Base-by-base conservation (phyloP, 2,113 vertebrate genomes). In the Scalopus aquaticus region DNA sequence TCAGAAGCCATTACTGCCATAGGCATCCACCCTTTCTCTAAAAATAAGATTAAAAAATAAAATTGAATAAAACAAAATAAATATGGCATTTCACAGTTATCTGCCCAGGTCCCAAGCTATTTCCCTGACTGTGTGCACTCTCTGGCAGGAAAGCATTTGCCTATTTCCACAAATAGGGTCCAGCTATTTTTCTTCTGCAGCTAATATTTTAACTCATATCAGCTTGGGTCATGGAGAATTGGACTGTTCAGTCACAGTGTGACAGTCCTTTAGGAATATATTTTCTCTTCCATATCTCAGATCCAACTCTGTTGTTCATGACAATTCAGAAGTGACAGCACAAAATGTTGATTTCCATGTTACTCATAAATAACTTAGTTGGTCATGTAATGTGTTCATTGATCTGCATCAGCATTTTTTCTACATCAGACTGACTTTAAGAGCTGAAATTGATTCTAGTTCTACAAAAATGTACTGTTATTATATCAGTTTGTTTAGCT, bases 81-180 rank as follows among this genome's bases (percentile, higher is more conserved):
- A 26, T 9, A 9, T 19, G 22, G 37, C 11, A 42, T 67, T 65
- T 12, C 17, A 82, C 9, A 87, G 62, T 35, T 58, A 85, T 60
- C 73, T 91, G 86, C 62, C 93, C 64, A 30, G 4, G 0, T 39
- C 19, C 8, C 46, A 62, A 73, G 67, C 60, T 95, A 35, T 54
- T 77, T 65, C 73, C 74, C 35, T 85, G 51, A 72, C 39, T 76
- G 22, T 46, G 92, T 64, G 60, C 24, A 60, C 19, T 49, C 24
- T 78, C 80, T 70, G 60, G 77, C 39, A 81, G 54, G 91, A 85
- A 82, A 94, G 39, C 37, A 80, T 37, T 84, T 93, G n/a, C 46
- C 26, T 74, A 70, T 39, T 84, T 32, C 20, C 39, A 80, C 5
- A 7, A 46, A 51, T 51, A 17, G 49, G 16, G 49, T 51, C 49